These are phyloP conservation scores for Colletes collaris DNA, from an alignment of 2,888 invertebrate species.

Conservation along the genomic window DNA sequence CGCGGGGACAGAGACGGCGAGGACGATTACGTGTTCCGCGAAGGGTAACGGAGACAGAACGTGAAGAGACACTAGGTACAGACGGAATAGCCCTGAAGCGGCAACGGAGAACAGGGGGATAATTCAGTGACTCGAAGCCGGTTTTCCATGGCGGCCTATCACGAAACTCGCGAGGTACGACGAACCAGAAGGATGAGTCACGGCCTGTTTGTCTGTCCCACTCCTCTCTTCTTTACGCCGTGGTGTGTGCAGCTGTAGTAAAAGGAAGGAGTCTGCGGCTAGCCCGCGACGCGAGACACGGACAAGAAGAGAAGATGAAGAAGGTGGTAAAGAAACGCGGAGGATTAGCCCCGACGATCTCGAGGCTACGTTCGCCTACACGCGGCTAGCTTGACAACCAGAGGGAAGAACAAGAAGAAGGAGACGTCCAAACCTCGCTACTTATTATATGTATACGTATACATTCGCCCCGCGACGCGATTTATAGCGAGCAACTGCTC, in stretches of 20 bases:
- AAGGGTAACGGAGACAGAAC: background rate
- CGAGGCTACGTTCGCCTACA: constrained; percentile 60
- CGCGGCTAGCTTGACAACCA: constrained; percentile 34
- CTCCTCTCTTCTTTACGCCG: constrained; percentile 54
- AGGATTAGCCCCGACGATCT: constrained; percentile 62
- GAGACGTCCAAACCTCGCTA: constrained; percentile 30
- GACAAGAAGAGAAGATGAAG: constrained; percentile 41
- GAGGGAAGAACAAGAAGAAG: constrained; percentile 17
- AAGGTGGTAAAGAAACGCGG: constrained; percentile 58
- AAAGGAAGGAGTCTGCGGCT: constrained; percentile 29
- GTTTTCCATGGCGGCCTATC: constrained; percentile 69
- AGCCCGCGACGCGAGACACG: background rate
- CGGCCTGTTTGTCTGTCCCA: constrained; percentile 57
- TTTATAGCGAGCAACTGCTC: constrained; percentile 60
- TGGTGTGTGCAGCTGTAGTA: constrained; percentile 47
- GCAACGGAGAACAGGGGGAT: constrained; percentile 54
- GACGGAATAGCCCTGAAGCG: constrained; percentile 20
- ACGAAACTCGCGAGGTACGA: constrained; percentile 69
- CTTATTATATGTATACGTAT: constrained; percentile 44
- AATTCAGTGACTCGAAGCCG: constrained; percentile 71
- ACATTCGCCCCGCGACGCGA: constrained; percentile 53
- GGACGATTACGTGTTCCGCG: constrained; percentile 16
- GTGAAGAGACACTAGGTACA: constrained; percentile 4
- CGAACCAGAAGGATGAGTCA: constrained; percentile 74
- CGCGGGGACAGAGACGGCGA: background rate